These are phyloP conservation scores for Columba guinea DNA, from an alignment of 2,797 vertebrate species.

Conservation along the genomic window DNA sequence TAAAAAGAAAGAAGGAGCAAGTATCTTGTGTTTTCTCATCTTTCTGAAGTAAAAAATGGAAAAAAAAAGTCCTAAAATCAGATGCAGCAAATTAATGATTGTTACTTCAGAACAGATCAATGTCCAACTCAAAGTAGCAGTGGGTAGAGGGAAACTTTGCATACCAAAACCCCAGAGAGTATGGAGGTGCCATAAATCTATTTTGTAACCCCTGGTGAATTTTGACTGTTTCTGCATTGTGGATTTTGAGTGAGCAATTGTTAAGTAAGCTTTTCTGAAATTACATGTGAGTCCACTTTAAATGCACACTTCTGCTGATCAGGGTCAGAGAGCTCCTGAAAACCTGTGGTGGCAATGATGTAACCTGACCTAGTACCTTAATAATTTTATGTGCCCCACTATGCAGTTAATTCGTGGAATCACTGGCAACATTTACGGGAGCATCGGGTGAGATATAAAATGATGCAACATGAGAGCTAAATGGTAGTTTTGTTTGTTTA, in stretches of 20 bases:
- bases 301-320: neutral
- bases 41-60: neutral
- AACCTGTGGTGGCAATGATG: neutral
- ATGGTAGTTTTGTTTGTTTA: constrained; percentile 42
- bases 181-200: neutral
- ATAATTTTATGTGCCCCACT: constrained; percentile 20
- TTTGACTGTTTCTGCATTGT: neutral
- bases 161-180: rapidly evolving
- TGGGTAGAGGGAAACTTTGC: neutral
- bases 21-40: neutral
- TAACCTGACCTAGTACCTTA: constrained; percentile 8
- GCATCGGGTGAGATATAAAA: neutral
- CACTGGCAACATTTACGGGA: constrained; percentile 26
- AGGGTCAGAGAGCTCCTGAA: constrained; percentile 17
- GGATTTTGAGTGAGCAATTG: neutral
- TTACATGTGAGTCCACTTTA: neutral
- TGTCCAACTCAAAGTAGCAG: neutral
- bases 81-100: neutral
- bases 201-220: neutral
- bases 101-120: neutral
- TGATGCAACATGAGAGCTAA: neutral
- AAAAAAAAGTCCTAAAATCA: neutral
- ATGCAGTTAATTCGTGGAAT: neutral
- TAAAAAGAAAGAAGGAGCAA: neutral
- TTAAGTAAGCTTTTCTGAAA: neutral